Evolutionary conservation across 2,888 invertebrate genomes (phyloP), one percentile per base, ranked within the genome.

Genomic region (Drosophila austrosaltans): DNA sequence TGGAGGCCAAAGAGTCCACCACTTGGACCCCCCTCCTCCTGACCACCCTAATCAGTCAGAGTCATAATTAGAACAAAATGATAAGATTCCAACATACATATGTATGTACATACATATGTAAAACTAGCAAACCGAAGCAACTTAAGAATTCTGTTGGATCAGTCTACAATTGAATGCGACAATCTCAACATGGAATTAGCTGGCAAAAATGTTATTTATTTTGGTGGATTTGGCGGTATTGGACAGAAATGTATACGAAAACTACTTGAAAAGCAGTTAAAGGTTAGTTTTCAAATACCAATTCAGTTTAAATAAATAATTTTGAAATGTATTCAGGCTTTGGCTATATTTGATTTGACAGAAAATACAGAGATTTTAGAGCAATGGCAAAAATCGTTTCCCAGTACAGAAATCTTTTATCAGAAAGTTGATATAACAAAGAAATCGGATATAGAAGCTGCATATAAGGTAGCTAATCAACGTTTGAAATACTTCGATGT

Each of bases 191-290:
- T 88, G 91, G 75, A 89, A 76, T 84, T 88, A 75, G 79, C 70
- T 69, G 87, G 78, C 62, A 91, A 90, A 78, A 90, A 90, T 78
- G 81, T 91, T 28, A 83, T 90, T 67, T 91, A 91, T 81, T 72
- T 90, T 60, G 91, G 91, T 6, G 91, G 90, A 30, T 91, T 91
- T 53, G 91, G 92, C 1, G 91, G 91, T 53, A 92, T 91, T 54
- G 91, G 91, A 28, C 88, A 83, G 69, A 83, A 77, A 56, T 80
- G 74, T 77, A 77, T 79, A 39, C 70, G 64, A 16, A 82, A 84
- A 53, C 79, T 85, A 56, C 80, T 85, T 1, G 44, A 63, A 16
- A 78, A 80, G 12, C 71, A 69, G 28, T 36, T 85, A 2, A 79
- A 86, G 75, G 89, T 87, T 30, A 42, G 66, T 48, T 5, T 58